These are phyloP conservation scores for Myopa tessellatipennis DNA, from an alignment of 2,888 invertebrate species.

Conservation along the genomic window DNA sequence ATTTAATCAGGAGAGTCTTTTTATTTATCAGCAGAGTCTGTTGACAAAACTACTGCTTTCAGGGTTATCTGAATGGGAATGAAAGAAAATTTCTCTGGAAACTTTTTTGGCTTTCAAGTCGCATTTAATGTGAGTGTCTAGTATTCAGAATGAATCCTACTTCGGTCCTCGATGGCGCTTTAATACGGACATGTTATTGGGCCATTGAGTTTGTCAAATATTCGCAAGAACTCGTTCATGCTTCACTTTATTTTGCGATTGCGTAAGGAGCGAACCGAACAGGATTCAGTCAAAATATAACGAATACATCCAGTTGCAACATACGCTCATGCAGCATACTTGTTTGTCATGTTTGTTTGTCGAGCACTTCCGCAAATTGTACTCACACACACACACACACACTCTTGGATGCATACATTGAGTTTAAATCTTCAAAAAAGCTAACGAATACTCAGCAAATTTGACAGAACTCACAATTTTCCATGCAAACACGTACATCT, in stretches of 20 bases:
- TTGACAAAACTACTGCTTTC: too few relatives aligned
- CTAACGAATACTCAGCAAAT: not conserved
- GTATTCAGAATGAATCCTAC: too few relatives aligned
- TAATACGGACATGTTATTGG: too few relatives aligned
- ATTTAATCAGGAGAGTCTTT: too few relatives aligned
- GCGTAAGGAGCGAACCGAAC: slow-evolving; percentile 7
- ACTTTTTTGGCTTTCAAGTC: too few relatives aligned
- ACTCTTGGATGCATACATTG: not conserved
- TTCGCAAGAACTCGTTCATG: not conserved
- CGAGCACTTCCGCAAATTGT: not conserved
- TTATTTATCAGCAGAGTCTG: too few relatives aligned
- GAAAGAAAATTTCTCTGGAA: not conserved
- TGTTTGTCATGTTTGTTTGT: not conserved
- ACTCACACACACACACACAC: not conserved
- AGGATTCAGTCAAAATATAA: slow-evolving; percentile 34
- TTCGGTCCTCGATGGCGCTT: too few relatives aligned
- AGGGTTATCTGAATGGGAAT: too few relatives aligned
- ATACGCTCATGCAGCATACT: not conserved
- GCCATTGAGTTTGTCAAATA: not conserved
- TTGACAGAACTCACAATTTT: slow-evolving; percentile 8
- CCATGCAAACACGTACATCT: slow-evolving; percentile 10
- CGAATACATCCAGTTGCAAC: slow-evolving; percentile 14
- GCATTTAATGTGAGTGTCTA: too few relatives aligned
- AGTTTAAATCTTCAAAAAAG: not conserved
- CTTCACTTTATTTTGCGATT: not conserved